Evolutionary conservation across 2,113 vertebrate species (phyloP).

Genomic region (Serilophus lunatus): DNA sequence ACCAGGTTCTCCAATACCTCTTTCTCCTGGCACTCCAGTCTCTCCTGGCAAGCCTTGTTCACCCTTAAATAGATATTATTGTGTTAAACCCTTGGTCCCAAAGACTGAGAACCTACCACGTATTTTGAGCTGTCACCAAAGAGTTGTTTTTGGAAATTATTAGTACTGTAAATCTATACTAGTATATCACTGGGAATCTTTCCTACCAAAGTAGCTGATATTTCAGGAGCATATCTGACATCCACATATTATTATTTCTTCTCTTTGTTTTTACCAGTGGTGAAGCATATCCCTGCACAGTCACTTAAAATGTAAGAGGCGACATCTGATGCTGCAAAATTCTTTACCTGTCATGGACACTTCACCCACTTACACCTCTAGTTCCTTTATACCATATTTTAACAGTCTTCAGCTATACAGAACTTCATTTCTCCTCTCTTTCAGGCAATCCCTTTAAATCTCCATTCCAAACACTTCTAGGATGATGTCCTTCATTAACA

Average conservation of each 20-base stretch:
- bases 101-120: not conserved
- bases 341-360: not conserved
- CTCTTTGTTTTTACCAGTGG: not conserved
- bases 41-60: slow-evolving; percentile 86
- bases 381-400: not conserved
- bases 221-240: not conserved
- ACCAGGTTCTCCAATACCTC: slow-evolving; percentile 79
- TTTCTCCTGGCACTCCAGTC: slow-evolving; percentile 80
- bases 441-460: not conserved
- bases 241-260: not conserved
- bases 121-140: not conserved
- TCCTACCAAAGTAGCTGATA: not conserved
- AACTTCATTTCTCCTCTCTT: not conserved
- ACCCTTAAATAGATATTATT: slow-evolving; percentile 55
- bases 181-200: not conserved
- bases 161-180: not conserved
- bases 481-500: not conserved
- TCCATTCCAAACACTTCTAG: not conserved
- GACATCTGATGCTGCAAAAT: not conserved
- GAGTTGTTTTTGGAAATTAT: not conserved
- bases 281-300: not conserved
- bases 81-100: not conserved
- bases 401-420: not conserved
- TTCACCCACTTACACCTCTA: not conserved
- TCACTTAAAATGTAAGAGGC: not conserved